Conservation (phyloP, 2,888 invertebrate species). For the Pristionchus japonicus region DNA sequence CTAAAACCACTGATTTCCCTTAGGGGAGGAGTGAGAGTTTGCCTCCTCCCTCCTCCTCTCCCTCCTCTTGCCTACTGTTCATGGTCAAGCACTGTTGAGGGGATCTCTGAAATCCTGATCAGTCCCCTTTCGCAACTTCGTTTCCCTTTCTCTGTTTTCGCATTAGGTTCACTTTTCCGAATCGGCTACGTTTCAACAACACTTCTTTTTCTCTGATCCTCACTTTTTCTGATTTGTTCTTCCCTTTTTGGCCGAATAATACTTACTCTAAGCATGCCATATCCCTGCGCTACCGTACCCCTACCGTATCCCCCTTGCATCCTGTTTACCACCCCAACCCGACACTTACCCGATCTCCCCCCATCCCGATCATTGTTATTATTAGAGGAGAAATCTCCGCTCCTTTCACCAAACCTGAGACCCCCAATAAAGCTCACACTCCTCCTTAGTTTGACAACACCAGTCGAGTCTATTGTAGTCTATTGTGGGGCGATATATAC, state of each 20-base stretch:
- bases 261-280: neutral
- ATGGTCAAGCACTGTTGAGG: too few species aligned
- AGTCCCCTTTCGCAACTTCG: neutral
- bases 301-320: neutral
- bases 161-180: too few species aligned
- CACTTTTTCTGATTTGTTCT: too few species aligned
- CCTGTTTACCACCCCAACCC: conserved; percentile 17
- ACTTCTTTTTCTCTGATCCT: too few species aligned
- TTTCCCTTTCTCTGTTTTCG: neutral
- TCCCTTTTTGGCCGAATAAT: too few species aligned
- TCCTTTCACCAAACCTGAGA: conserved; percentile 39
- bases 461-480: conserved; percentile 2
- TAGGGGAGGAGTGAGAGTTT: too few species aligned
- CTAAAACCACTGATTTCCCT: too few species aligned
- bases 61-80: too few species aligned
- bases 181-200: too few species aligned
- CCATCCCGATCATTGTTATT: conserved; percentile 29
- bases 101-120: too few species aligned
- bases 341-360: neutral
- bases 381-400: neutral
- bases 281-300: neutral
- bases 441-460: neutral
- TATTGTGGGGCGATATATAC: neutral
- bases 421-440: conserved; percentile 16
- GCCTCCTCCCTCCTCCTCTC: too few species aligned